Conservation (phyloP, 2,113 vertebrate species). For the Ptilorrhoa leucosticta region DNA sequence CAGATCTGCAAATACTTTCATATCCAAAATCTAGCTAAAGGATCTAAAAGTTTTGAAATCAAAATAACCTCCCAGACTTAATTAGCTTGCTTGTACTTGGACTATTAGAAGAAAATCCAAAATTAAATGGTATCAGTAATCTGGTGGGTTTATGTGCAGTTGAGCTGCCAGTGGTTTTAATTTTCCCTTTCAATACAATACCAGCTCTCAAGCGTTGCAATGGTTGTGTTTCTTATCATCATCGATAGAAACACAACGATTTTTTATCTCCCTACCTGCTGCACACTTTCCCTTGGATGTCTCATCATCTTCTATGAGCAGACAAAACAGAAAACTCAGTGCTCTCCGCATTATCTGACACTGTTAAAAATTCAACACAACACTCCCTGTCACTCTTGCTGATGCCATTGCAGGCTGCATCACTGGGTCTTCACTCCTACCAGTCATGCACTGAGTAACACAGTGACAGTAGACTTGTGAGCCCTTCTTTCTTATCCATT, state of each 20-base stretch:
- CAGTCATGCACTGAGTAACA: not conserved
- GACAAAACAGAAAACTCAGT: not conserved
- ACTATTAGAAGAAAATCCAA: not conserved
- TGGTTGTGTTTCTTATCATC: not conserved
- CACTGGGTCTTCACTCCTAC: not conserved
- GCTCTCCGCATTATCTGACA: not conserved
- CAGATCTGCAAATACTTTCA: not conserved
- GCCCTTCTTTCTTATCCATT: not conserved
- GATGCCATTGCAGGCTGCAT: not conserved
- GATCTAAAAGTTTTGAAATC: not conserved
- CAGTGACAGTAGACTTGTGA: not conserved
- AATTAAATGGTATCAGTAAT: not conserved
- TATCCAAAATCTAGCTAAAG: not conserved
- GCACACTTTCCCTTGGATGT: not conserved
- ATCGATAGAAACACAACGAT: not conserved
- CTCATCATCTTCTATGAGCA: not conserved
- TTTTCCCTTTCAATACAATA: conserved; percentile 34
- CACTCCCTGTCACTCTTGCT: not conserved
- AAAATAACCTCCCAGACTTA: not conserved
- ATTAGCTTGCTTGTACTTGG: not conserved
- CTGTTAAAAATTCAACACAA: not conserved
- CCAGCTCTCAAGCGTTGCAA: not conserved
- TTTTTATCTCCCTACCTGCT: not conserved
- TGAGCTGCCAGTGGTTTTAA: not conserved
- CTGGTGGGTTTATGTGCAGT: not conserved